These are phyloP conservation scores for Siniperca knerii DNA, from an alignment of 2,113 vertebrate genomes.

Conservation along the genomic window DNA sequence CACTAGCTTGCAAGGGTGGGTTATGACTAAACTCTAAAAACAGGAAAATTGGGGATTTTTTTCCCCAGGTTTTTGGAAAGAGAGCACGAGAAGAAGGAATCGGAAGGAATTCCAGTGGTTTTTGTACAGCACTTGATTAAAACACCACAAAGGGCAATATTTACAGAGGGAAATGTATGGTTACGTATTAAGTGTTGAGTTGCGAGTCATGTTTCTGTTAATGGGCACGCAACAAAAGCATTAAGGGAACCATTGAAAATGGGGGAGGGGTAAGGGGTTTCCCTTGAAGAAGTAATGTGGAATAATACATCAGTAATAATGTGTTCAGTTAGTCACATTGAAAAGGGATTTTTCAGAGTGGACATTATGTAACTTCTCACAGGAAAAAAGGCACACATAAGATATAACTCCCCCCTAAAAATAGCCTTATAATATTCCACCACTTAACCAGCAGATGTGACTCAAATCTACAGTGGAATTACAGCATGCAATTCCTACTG, in stretches of 20 bases:
- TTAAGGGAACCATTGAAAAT: constrained; percentile 60
- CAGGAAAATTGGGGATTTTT: constrained; percentile 83
- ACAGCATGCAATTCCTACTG: constrained; percentile 49
- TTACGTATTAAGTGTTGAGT: constrained; percentile 80
- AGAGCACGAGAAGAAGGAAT: constrained; percentile 63
- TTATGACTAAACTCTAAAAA: constrained; percentile 80
- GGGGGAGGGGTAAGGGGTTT: constrained; percentile 54
- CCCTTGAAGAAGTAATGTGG: constrained; percentile 66
- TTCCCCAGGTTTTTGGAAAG: constrained; percentile 68
- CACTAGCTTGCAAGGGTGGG: constrained; percentile 61
- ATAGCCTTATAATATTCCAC: constrained; percentile 66
- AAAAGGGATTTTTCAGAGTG: constrained; percentile 69
- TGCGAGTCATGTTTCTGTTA: constrained; percentile 75
- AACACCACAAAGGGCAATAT: constrained; percentile 75
- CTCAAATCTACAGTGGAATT: constrained; percentile 58
- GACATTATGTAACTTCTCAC: constrained; percentile 73
- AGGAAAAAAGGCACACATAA: constrained; percentile 61
- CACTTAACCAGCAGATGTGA: constrained; percentile 65
- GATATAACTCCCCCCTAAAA: constrained; percentile 44
- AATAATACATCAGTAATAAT: constrained; percentile 72
- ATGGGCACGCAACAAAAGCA: constrained; percentile 79
- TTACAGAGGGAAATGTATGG: constrained; percentile 79
- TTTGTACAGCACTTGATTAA: constrained; percentile 78
- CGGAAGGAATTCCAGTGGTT: constrained; percentile 81
- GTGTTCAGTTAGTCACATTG: constrained; percentile 51